Conservation (phyloP, 2,888 invertebrate genomes). For the Drosophila falleni region DNA sequence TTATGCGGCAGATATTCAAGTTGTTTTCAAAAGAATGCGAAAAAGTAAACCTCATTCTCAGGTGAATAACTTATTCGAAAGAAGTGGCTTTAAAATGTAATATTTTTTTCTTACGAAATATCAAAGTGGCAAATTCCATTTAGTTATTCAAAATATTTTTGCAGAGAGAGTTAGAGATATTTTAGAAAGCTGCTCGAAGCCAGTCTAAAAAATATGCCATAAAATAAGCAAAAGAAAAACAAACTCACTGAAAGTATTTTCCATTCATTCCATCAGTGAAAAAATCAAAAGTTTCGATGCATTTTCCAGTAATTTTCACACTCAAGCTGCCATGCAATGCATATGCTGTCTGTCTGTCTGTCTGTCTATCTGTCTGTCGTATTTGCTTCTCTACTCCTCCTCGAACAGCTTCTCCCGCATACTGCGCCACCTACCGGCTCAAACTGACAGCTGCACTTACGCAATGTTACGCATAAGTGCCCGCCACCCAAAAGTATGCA, state of each 20-base stretch:
- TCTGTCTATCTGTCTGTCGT: conserved; percentile 5
- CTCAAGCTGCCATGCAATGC: conserved; percentile 72
- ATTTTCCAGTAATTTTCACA: conserved; percentile 76
- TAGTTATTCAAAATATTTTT: conserved; percentile 2
- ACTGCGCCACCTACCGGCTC: neutral
- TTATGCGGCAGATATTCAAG: conserved; percentile 65
- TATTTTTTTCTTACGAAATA: neutral
- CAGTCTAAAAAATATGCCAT: conserved; percentile 8
- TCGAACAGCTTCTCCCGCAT: neutral
- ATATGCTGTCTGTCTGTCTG: conserved; percentile 13
- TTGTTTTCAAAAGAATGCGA: conserved; percentile 8
- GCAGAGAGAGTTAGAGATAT: neutral
- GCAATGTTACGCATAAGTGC: conserved; percentile 74
- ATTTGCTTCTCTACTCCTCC: neutral
- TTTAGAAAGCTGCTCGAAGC: neutral
- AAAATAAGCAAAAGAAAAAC: conserved; percentile 9
- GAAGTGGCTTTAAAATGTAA: conserved; percentile 11
- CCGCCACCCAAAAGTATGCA: conserved; percentile 43
- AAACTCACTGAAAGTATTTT: conserved; percentile 9
- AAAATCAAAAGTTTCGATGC: conserved; percentile 60
- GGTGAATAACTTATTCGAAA: conserved; percentile 21
- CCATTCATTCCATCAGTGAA: conserved; percentile 7
- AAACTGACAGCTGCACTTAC: conserved; percentile 77
- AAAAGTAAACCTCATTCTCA: conserved; percentile 17
- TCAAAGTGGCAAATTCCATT: conserved; percentile 6